Base-by-base conservation (phyloP, 2,113 vertebrate genomes). In the Mus pahari region DNA sequence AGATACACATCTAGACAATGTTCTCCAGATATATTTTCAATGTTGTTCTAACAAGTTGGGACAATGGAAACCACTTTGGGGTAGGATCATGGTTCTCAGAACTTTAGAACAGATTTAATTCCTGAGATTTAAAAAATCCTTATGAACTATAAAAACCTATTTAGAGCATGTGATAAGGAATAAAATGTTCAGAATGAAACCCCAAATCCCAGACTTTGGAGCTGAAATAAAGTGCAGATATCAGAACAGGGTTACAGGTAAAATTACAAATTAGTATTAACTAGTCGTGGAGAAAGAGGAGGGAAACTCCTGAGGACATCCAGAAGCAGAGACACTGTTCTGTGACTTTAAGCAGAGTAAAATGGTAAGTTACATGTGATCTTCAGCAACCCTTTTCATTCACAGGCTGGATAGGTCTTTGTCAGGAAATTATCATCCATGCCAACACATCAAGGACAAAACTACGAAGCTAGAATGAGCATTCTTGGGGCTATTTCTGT, bases 231-330 rank as follows among this genome's bases (percentile, higher is more conserved):
- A 86, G 86, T 81, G 28, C 12, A 93, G 45, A 73, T 90, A 66
- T 73, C 62, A 70, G 91, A 92, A 89, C 3, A 64, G 45, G 48
- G 58, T 96, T 83, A 50, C 19, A 83, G 33, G 13, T 89, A 70
- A 94, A 96, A 91, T 79, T 82, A 92, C 19, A 89, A 92, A 90
- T 86, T 86, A 36, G 81, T 95, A 70, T 33, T 90, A 3, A 50
- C 39, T 79, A 64, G 71, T 77, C 16, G 74, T 17, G 4, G 22
- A 74, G 90, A 39, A 97, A 89, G 55, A 78, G 73, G 68, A 95
- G 94, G 79, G 24, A 94, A 89, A 92, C 5, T 58, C 31, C 74
- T 93, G 93, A 78, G n/a, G 73, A 64, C 31, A 70, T 78, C 42
- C 42, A 33, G 42, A 93, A 91, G 39, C 36, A 74, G 64, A 97